Conservation (phyloP, 1,140 invertebrate genomes). For the Drosophila triauraria region DNA sequence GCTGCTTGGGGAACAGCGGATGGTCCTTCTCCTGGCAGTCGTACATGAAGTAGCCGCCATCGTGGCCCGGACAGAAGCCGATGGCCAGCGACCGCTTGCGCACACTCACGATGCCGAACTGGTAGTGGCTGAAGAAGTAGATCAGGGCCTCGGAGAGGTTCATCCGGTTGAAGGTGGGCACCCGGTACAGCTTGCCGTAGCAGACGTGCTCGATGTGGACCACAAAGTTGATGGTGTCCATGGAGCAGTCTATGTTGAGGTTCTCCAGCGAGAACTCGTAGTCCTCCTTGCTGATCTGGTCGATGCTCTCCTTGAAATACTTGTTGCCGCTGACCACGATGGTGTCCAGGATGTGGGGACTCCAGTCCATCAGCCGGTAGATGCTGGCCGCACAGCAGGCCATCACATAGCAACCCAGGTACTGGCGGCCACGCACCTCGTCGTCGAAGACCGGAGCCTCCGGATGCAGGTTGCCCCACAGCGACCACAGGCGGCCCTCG, state of each 20-base stretch:
- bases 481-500: conserved; percentile 87
- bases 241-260: conserved; percentile 83
- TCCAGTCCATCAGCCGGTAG: conserved; percentile 87
- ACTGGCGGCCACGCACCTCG: conserved; percentile 86
- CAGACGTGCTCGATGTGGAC: conserved; percentile 86
- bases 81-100: conserved; percentile 87
- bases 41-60: conserved; percentile 88
- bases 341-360: conserved; percentile 87
- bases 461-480: conserved; percentile 87
- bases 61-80: conserved; percentile 85
- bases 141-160: conserved; percentile 87
- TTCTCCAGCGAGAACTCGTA: conserved; percentile 86
- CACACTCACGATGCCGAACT: conserved; percentile 86
- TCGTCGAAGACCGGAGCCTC: conserved; percentile 85
- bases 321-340: conserved; percentile 86
- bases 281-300: conserved; percentile 85
- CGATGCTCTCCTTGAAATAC: conserved; percentile 86
- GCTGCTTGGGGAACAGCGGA: conserved; percentile 87
- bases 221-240: conserved; percentile 87
- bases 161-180: conserved; percentile 86
- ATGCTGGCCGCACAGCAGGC: conserved; percentile 87
- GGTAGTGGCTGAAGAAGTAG: conserved; percentile 87
- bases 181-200: conserved; percentile 87
- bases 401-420: conserved; percentile 86
- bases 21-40: conserved; percentile 87